These are phyloP conservation scores for Ophiodon elongatus DNA, from an alignment of 2,113 vertebrate species.

Conservation along the genomic window DNA sequence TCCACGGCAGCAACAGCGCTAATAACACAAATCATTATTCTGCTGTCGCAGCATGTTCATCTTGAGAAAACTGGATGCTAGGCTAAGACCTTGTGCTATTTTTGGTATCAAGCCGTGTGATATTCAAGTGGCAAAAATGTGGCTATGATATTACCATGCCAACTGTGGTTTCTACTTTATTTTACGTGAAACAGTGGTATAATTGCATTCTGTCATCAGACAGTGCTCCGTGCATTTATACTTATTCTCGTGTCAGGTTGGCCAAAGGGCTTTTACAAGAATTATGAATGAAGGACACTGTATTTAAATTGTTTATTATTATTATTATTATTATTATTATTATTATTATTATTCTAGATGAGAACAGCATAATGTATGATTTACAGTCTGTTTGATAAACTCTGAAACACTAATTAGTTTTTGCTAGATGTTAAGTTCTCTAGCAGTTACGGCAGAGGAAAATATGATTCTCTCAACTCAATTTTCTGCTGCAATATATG, in stretches of 20 bases:
- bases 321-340: neutral
- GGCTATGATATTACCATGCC: constrained; percentile 31
- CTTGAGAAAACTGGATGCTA: neutral
- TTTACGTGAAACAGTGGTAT: constrained; percentile 3
- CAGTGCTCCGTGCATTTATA: constrained; percentile 1
- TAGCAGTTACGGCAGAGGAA: neutral
- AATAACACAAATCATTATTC: constrained; percentile 54
- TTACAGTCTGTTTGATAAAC: neutral
- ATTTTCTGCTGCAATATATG: neutral
- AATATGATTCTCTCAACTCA: neutral
- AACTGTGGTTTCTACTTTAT: constrained; percentile 33
- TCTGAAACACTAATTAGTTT: neutral
- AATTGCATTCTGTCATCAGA: constrained; percentile 13
- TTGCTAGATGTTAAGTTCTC: neutral
- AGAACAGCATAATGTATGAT: neutral
- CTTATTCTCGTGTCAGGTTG: neutral
- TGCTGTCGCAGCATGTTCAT: neutral
- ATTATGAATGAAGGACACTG: constrained; percentile 1
- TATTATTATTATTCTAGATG: neutral
- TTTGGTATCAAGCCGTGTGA: constrained; percentile 30
- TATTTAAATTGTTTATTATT: constrained; percentile 1
- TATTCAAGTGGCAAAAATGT: constrained; percentile 11
- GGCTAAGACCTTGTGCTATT: constrained; percentile 37
- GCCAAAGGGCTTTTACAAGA: neutral
- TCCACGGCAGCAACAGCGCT: constrained; percentile 49